Evolutionary conservation across 2,888 invertebrate species (phyloP).

Genomic region (Pristionchus fissidentatus): DNA sequence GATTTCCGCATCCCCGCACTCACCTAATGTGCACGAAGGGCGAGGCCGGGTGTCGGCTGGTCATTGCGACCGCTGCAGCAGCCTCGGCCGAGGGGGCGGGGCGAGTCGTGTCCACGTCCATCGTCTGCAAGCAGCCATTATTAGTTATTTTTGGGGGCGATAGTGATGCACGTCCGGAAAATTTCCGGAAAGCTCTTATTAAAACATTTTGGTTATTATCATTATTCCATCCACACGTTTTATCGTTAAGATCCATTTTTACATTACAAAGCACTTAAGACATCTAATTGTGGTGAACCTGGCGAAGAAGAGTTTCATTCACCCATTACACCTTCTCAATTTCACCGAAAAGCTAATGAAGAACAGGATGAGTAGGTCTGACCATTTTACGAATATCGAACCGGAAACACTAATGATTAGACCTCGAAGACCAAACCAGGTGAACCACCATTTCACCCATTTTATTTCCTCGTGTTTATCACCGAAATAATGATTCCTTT

Average conservation of each 20-base stretch:
- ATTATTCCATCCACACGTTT: not conserved
- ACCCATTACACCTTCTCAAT: no score
- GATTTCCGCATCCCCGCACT: not conserved
- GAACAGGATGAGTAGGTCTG: no score
- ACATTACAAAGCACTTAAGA: no score
- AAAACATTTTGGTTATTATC: not conserved
- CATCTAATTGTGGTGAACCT: no score
- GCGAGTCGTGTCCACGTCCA: constrained; percentile 7
- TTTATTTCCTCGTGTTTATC: not conserved
- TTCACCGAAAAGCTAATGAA: no score
- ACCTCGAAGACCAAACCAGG: no score
- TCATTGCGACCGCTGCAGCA: not conserved
- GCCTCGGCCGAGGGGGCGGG: not conserved
- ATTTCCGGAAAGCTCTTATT: not conserved
- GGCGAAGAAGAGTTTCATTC: no score
- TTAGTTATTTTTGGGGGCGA: not conserved
- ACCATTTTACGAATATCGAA: no score
- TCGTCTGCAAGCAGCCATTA: not conserved
- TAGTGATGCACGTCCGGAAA: not conserved
- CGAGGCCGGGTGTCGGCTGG: constrained; percentile 25
- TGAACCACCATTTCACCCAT: not conserved
- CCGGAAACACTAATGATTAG: no score
- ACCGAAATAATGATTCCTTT: not conserved
- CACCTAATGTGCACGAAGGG: constrained; percentile 39
- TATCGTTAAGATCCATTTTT: no score